phyloP scores from a whole-genome alignment of 2,888 invertebrate species.

The Drosophila barbarae region DNA sequence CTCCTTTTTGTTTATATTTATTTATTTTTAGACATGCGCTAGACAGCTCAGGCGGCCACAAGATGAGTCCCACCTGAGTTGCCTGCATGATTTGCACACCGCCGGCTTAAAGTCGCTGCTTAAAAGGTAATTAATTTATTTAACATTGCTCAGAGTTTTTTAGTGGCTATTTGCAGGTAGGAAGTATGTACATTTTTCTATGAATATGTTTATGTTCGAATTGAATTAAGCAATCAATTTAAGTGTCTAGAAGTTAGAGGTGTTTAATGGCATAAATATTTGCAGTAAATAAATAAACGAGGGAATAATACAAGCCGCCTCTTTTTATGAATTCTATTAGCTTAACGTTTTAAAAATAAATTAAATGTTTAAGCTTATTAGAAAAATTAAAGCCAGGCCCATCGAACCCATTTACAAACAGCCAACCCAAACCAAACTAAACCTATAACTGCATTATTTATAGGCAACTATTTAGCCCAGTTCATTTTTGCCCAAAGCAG shows the following conservation, averaged over 20 bases:
- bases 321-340: neutral
- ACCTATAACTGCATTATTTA: conserved; percentile 1
- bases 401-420: too few species aligned
- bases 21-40: conserved; percentile 67
- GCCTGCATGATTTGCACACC: conserved; percentile 36
- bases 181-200: conserved; percentile 17
- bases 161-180: conserved; percentile 12
- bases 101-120: conserved; percentile 40
- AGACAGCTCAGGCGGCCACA: conserved; percentile 35
- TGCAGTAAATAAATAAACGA: neutral
- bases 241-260: neutral
- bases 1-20: conserved; percentile 23
- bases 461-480: neutral
- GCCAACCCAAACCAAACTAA: neutral
- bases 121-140: conserved; percentile 63
- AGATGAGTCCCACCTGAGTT: conserved; percentile 22
- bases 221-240: conserved; percentile 9
- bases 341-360: neutral
- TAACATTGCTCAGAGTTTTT: conserved; percentile 7
- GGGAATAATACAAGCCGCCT: neutral
- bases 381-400: too few species aligned
- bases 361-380: too few species aligned
- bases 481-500: conserved; percentile 3
- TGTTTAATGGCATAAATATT: neutral
- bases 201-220: neutral